A percentile compares a stretch with the other conserved stretches of the same genome.
phyloP scores from a whole-genome alignment of 2,888 invertebrate genomes.

The Pterostichus madidus region DNA sequence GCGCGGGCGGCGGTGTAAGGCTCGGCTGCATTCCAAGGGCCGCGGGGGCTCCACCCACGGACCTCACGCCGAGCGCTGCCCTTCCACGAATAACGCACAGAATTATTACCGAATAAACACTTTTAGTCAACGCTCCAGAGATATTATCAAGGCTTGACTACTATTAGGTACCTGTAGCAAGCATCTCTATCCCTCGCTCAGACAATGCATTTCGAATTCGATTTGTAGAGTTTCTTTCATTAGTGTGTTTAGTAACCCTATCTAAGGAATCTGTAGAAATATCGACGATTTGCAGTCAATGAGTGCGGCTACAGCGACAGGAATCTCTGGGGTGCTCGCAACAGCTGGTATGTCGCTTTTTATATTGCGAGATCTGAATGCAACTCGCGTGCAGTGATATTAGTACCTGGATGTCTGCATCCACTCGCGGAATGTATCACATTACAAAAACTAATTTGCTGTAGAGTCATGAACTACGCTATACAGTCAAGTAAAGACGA shows the following conservation, averaged over 20 bases:
- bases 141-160: slow-evolving; percentile 38
- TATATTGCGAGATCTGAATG: slow-evolving; percentile 41
- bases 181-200: slow-evolving; percentile 1
- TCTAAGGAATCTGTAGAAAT: slow-evolving; percentile 21
- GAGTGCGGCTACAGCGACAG: no score
- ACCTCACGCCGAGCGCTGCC: slow-evolving; percentile 48
- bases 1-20: slow-evolving; percentile 11
- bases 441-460: neutral
- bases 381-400: slow-evolving; percentile 50
- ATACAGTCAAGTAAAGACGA: neutral
- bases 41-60: slow-evolving; percentile 48
- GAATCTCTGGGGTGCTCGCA: slow-evolving; percentile 58
- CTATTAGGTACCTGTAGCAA: neutral
- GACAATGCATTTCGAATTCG: slow-evolving; percentile 19
- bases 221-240: neutral
- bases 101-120: slow-evolving; percentile 54
- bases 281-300: slow-evolving; percentile 61
- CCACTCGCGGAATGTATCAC: slow-evolving; percentile 26
- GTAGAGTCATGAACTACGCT: neutral
- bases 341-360: slow-evolving; percentile 40
- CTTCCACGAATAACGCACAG: slow-evolving; percentile 43
- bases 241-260: slow-evolving; percentile 1
- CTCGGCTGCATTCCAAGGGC: slow-evolving; percentile 44
- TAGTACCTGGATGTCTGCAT: slow-evolving; percentile 27
- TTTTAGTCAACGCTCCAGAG: slow-evolving; percentile 28